A percentile compares a stretch with the other conserved stretches of the same genome.
Conservation (phyloP, 2,888 invertebrate genomes). For the Spatulosminthurus flaviceps region DNA sequence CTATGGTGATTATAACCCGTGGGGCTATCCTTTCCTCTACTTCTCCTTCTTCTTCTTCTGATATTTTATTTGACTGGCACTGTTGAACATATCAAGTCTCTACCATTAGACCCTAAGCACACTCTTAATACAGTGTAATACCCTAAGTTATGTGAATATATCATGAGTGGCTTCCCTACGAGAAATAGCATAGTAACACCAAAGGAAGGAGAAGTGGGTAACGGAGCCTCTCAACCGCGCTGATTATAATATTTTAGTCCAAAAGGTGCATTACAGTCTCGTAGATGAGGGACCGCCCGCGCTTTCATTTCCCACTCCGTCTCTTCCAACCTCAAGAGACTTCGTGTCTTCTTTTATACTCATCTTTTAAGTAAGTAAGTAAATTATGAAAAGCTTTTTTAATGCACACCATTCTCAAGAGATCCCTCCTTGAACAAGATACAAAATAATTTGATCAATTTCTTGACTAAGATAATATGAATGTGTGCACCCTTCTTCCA, state of each 20-base stretch:
- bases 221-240: too few species aligned
- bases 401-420: not conserved
- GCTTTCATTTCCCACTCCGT: slow-evolving; percentile 51
- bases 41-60: not conserved
- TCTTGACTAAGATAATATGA: slow-evolving; percentile 38
- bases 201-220: too few species aligned
- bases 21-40: slow-evolving; percentile 40
- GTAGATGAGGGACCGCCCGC: slow-evolving; percentile 59
- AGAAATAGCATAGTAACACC: too few species aligned
- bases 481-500: slow-evolving; percentile 37
- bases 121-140: too few species aligned
- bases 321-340: too few species aligned
- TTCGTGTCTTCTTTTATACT: slow-evolving; percentile 20
- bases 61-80: slow-evolving; percentile 11
- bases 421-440: not conserved
- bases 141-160: too few species aligned
- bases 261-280: slow-evolving; percentile 42
- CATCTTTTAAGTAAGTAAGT: slow-evolving; percentile 18
- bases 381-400: slow-evolving; percentile 37
- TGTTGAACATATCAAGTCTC: too few species aligned
- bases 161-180: too few species aligned
- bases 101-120: too few species aligned
- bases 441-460: slow-evolving; percentile 45
- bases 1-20: slow-evolving; percentile 44
- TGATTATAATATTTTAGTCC: slow-evolving; percentile 9